A percentile compares a stretch with the other conserved stretches of the same genome.
Evolutionary conservation across 2,888 invertebrate genomes (phyloP).

Genomic region (Mythimna pallens): DNA sequence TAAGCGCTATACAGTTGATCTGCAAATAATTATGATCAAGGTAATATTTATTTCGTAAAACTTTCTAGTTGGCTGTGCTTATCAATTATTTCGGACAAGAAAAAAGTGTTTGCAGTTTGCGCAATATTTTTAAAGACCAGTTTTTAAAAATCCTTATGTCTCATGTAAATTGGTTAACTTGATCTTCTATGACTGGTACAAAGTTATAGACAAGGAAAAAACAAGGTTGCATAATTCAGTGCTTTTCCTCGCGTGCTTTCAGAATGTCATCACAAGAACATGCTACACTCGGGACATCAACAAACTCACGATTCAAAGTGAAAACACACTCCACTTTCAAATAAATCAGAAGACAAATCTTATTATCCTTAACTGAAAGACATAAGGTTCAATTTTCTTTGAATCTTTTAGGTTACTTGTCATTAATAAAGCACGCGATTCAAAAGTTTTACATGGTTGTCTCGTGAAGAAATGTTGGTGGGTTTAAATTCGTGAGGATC

Average conservation of each 20-base stretch:
- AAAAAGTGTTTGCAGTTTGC: background rate
- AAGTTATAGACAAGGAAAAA: background rate
- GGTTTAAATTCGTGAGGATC: constrained; percentile 4
- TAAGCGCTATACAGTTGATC: background rate
- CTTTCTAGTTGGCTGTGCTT: too few relatives aligned
- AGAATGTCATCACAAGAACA: constrained; percentile 28
- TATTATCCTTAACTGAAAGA: constrained; percentile 41
- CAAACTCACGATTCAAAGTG: constrained; percentile 33
- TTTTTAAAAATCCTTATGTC: background rate
- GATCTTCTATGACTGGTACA: background rate
- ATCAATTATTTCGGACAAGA: background rate
- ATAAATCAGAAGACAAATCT: constrained; percentile 42
- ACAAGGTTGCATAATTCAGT: background rate
- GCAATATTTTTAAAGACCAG: background rate
- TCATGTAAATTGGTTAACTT: background rate
- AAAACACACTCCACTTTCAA: constrained; percentile 42
- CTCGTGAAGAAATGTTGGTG: constrained; percentile 43
- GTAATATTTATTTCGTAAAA: too few relatives aligned
- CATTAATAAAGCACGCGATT: constrained; percentile 71
- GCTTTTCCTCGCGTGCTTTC: constrained; percentile 36
- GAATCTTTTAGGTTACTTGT: constrained; percentile 25
- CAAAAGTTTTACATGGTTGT: constrained; percentile 65
- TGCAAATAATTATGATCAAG: background rate
- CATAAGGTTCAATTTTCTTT: constrained; percentile 33
- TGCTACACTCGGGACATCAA: constrained; percentile 41